These are phyloP conservation scores for Mycteria americana DNA, from an alignment of 2,797 vertebrate genomes.

Conservation along the genomic window DNA sequence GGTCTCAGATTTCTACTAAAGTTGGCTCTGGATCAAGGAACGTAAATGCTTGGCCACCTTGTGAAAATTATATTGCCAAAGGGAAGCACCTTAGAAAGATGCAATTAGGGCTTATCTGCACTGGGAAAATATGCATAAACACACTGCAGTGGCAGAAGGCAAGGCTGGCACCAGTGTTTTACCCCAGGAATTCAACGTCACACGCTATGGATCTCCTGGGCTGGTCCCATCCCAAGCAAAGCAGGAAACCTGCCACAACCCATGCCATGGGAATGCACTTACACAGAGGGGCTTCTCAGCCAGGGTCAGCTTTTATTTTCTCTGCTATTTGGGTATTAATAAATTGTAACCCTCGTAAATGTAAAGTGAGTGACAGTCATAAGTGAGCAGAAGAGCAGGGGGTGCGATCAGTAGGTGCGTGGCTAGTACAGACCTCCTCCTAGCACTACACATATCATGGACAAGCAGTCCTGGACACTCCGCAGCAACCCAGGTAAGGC, in stretches of 20 bases:
- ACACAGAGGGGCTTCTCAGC: neutral
- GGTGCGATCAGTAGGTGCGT: neutral
- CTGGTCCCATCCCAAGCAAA: neutral
- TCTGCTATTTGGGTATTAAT: neutral
- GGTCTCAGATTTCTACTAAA: neutral
- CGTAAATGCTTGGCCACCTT: neutral
- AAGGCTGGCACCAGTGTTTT: neutral
- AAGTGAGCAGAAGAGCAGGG: neutral
- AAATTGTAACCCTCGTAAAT: neutral
- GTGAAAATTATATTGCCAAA: neutral
- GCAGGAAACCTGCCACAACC: neutral
- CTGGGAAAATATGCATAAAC: neutral
- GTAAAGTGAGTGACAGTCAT: neutral
- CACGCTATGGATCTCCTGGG: neutral
- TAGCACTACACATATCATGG: accelerated
- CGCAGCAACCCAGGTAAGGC: neutral
- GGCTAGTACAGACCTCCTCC: neutral
- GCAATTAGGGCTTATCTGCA: neutral
- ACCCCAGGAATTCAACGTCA: neutral
- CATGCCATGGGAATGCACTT: neutral
- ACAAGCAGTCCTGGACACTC: neutral
- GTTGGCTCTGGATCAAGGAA: conserved; percentile 4
- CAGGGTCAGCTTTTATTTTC: neutral
- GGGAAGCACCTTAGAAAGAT: conserved; percentile 3
- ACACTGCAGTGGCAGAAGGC: neutral